Evolutionary conservation across 1,140 invertebrate genomes (phyloP).

Genomic region (Eriocheir sinensis): DNA sequence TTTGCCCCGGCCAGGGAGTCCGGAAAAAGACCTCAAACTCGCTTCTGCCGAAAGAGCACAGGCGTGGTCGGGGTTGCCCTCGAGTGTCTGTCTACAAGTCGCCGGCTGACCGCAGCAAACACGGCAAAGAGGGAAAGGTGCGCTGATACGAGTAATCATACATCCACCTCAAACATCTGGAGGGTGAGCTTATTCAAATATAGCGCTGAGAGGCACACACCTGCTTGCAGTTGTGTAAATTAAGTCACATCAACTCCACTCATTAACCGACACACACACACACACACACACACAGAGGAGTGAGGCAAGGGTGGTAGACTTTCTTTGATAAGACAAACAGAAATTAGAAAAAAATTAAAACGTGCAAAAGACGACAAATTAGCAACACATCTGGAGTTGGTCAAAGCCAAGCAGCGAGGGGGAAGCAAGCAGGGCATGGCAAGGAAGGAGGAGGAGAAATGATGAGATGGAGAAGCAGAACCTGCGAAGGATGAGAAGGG

Average conservation of each 20-base stretch:
- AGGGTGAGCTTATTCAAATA: too few species aligned
- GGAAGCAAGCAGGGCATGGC: not conserved
- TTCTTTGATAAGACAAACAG: not conserved
- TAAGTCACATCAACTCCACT: not conserved
- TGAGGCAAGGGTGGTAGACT: not conserved
- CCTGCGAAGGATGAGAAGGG: not conserved
- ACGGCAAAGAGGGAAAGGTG: not conserved
- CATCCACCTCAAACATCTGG: not conserved
- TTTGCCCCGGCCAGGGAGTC: not conserved
- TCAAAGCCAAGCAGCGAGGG: constrained; percentile 23
- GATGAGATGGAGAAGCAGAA: not conserved
- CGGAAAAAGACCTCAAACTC: not conserved
- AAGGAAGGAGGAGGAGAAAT: not conserved
- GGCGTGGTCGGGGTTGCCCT: not conserved
- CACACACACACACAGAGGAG: not conserved
- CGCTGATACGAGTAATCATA: not conserved
- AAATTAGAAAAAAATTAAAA: not conserved
- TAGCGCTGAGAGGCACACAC: too few species aligned
- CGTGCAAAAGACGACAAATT: not conserved
- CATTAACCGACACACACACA: not conserved
- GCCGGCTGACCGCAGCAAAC: not conserved
- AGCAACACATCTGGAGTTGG: not conserved
- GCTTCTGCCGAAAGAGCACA: not conserved
- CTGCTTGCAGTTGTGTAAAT: not conserved
- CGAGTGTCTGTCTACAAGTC: not conserved